These are phyloP conservation scores for Notospermus geniculatus DNA, from an alignment of 1,140 invertebrate species.

Conservation along the genomic window DNA sequence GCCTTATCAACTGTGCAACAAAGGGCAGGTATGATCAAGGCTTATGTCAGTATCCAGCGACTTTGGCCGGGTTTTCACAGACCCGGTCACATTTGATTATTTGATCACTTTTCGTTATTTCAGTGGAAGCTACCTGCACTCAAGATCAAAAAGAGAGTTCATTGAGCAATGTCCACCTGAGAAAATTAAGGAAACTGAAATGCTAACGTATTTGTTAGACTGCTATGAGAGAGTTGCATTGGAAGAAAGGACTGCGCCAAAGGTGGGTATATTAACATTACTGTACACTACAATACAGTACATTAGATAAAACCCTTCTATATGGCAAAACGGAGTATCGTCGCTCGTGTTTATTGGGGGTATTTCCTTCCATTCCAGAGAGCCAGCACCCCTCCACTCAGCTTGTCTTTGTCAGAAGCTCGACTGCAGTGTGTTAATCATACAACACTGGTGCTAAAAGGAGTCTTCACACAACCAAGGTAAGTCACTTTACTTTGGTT, in stretches of 20 bases:
- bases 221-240: slow-evolving; percentile 48
- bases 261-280: too few species aligned
- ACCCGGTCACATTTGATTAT: too few species aligned
- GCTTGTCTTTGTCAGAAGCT: slow-evolving; percentile 61
- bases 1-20: too few species aligned
- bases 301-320: too few species aligned
- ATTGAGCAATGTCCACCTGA: slow-evolving; percentile 23
- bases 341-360: too few species aligned
- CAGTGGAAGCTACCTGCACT: too few species aligned
- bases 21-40: too few species aligned
- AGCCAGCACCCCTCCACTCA: slow-evolving; percentile 62
- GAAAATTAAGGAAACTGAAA: slow-evolving; percentile 42
- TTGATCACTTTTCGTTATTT: too few species aligned
- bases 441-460: slow-evolving; percentile 64
- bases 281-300: too few species aligned
- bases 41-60: too few species aligned
- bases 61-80: too few species aligned
- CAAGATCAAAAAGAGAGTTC: background rate
- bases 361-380: slow-evolving; percentile 58
- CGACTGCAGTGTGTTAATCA: slow-evolving; percentile 66
- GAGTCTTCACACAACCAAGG: slow-evolving; percentile 58
- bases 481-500: slow-evolving; percentile 15
- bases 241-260: slow-evolving; percentile 60
- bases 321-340: too few species aligned
- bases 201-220: slow-evolving; percentile 53